Conservation (phyloP, 2,113 vertebrate species). For the Tragelaphus strepsiceros region DNA sequence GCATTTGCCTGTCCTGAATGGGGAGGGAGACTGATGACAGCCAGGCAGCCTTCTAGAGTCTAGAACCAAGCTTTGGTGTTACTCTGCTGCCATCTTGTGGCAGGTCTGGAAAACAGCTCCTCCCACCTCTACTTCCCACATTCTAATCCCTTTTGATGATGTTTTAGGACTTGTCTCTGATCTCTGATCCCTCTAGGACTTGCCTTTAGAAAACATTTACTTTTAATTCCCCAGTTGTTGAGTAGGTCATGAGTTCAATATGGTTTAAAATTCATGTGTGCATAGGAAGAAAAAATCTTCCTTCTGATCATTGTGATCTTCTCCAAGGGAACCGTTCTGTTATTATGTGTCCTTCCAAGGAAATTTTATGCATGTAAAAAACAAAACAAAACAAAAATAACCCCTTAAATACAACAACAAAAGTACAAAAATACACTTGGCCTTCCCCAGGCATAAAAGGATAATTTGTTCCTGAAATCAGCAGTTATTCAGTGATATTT, state of each 20-base stretch:
- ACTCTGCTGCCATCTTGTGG: constrained; percentile 50
- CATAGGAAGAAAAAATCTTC: not conserved
- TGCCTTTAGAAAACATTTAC: not conserved
- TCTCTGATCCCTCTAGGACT: not conserved
- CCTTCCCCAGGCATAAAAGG: not conserved
- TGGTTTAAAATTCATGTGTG: not conserved
- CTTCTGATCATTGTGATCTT: not conserved
- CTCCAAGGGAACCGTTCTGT: not conserved
- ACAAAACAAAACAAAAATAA: not conserved
- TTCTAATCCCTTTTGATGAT: not conserved
- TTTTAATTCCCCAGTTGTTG: not conserved
- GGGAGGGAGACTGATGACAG: rapidly evolving
- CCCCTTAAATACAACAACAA: not conserved
- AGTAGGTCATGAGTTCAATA: not conserved
- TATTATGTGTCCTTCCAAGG: not conserved
- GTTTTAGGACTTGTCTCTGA: not conserved
- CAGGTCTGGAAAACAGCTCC: not conserved
- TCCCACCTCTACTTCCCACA: not conserved
- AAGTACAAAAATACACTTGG: not conserved
- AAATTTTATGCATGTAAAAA: not conserved
- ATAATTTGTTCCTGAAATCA: not conserved
- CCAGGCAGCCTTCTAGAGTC: rapidly evolving
- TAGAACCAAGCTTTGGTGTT: not conserved
- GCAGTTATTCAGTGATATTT: not conserved
- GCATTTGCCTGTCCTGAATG: not conserved